phyloP scores from a whole-genome alignment of 2,888 invertebrate genomes.

The Xestobium rufovillosum region DNA sequence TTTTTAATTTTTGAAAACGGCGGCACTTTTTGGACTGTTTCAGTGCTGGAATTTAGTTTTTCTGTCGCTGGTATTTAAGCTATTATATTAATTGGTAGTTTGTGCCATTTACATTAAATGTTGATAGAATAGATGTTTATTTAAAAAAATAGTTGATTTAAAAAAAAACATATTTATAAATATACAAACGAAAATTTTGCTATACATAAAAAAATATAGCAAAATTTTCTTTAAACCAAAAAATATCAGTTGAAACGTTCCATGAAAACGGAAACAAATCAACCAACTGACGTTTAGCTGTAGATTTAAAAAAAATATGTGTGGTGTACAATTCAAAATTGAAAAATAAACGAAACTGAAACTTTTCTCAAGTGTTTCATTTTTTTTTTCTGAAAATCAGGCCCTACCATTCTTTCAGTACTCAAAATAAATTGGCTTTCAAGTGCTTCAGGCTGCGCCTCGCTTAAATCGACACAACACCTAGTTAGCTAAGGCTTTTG shows the following conservation, averaged over 20 bases:
- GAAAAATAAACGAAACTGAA: constrained; percentile 42
- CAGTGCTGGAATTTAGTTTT: constrained; percentile 43
- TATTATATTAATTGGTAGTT: constrained; percentile 28
- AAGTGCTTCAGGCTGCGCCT: no score
- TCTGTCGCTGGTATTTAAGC: constrained; percentile 38
- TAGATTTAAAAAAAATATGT: constrained; percentile 40
- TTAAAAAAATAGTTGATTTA: constrained; percentile 39
- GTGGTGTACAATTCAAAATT: constrained; percentile 47
- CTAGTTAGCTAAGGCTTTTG: no score
- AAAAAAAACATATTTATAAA: constrained; percentile 35
- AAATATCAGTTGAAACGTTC: constrained; percentile 22
- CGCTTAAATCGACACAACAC: constrained; percentile 25
- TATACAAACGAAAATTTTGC: constrained; percentile 38
- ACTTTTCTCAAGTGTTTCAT: constrained; percentile 23
- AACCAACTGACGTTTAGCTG: constrained; percentile 25
- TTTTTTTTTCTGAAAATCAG: constrained; percentile 21
- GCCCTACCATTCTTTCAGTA: no score
- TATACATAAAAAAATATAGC: constrained; percentile 37
- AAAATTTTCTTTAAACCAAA: constrained; percentile 41
- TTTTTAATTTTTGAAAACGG: neutral
- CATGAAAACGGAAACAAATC: constrained; percentile 16
- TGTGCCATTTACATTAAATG: constrained; percentile 43
- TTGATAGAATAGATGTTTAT: constrained; percentile 42
- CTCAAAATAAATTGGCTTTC: no score
- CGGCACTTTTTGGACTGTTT: constrained; percentile 20